These are phyloP conservation scores for Charadrius vociferus DNA, from an alignment of 2,113 vertebrate species.

Conservation along the genomic window DNA sequence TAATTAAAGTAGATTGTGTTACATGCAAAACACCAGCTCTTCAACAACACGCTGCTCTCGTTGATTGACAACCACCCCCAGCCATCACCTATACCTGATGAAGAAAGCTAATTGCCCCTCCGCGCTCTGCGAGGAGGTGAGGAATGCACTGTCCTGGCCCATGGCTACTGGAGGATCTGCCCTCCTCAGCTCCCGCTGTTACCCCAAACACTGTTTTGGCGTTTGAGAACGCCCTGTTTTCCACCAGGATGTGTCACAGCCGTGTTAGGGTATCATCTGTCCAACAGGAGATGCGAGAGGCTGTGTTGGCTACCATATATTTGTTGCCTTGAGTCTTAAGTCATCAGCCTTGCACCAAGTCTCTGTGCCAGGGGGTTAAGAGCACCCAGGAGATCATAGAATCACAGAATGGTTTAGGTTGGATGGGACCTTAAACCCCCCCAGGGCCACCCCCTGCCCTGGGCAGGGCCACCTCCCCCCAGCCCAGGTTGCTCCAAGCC, in stretches of 20 bases:
- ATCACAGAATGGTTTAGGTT: neutral
- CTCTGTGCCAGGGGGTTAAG: neutral
- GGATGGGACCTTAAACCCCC: neutral
- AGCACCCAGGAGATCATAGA: neutral
- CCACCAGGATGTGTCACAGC: neutral
- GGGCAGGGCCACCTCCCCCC: neutral
- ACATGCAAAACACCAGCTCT: neutral
- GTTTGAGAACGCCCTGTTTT: neutral
- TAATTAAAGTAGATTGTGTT: neutral
- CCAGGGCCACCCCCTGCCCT: neutral
- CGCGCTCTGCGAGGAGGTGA: accelerated
- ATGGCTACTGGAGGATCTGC: neutral
- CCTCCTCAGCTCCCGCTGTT: neutral
- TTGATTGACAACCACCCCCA: neutral
- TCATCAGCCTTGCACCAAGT: neutral
- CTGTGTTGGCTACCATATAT: accelerated
- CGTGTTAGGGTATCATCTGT: neutral
- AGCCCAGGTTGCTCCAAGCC: neutral
- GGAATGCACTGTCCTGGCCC: neutral
- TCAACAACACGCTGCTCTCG: neutral
- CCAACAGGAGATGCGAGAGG: neutral
- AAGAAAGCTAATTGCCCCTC: neutral
- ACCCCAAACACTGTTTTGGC: accelerated
- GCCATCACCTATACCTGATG: neutral
- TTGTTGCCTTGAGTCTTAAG: neutral